Percentiles rank a stretch among this genome's conserved stretches.
Conservation (phyloP, 1,140 invertebrate genomes). For the Episyrphus balteatus region DNA sequence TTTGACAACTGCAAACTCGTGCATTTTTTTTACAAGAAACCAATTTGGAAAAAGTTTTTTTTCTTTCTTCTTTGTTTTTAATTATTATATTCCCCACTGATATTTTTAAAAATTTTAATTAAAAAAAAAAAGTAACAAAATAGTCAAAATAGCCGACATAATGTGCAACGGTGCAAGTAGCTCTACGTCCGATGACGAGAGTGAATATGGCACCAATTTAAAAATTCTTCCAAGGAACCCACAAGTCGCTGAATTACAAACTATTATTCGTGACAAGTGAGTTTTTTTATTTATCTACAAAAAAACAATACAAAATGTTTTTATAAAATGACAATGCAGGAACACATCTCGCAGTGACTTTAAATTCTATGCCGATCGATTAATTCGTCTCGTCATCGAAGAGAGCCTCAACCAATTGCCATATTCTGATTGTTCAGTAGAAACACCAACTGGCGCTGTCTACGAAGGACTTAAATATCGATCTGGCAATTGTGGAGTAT, state of each 20-base stretch:
- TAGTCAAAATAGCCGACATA: no score
- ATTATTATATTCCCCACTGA: no score
- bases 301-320: neutral
- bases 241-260: slow-evolving; percentile 88
- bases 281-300: slow-evolving; percentile 2
- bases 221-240: slow-evolving; percentile 73
- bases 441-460: slow-evolving; percentile 80
- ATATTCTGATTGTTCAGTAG: slow-evolving; percentile 77
- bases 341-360: slow-evolving; percentile 91
- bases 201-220: slow-evolving; percentile 65
- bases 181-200: no score
- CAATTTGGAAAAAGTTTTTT: no score
- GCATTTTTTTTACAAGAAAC: no score
- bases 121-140: no score
- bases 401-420: slow-evolving; percentile 96
- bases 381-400: slow-evolving; percentile 93
- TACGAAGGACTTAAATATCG: slow-evolving; percentile 90
- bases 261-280: slow-evolving; percentile 88
- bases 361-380: slow-evolving; percentile 94
- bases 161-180: no score
- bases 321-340: slow-evolving; percentile 40
- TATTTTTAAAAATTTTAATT: no score
- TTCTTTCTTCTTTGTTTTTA: no score
- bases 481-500: slow-evolving; percentile 97
- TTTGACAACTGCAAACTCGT: no score